Evolutionary conservation across 2,797 vertebrate species (phyloP).

Genomic region (Hypotaenidia okinawae): DNA sequence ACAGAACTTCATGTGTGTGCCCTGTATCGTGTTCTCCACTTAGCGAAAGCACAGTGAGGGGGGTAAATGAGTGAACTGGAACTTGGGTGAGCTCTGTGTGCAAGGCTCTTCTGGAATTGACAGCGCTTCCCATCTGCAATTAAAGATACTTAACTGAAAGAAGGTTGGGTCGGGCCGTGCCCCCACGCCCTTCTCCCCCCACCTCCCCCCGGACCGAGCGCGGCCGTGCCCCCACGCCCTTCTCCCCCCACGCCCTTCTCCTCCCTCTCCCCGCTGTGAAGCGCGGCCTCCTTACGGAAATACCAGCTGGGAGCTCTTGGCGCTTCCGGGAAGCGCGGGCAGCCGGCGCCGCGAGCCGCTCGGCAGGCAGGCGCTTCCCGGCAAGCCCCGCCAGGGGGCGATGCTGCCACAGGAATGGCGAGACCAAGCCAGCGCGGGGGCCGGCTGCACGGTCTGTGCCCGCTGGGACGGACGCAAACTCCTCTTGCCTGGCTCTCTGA

Average conservation of each 20-base stretch:
- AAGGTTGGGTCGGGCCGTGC: not conserved
- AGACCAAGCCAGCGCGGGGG: no score
- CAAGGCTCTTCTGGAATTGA: not conserved
- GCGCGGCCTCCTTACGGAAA: no score
- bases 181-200: not conserved
- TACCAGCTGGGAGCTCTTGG: no score
- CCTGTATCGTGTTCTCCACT: not conserved
- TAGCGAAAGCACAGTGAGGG: no score
- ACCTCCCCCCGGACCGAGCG: not conserved
- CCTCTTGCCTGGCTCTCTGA: not conserved
- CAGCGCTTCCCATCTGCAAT: not conserved
- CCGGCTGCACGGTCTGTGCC: no score
- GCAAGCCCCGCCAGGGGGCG: conserved; percentile 67
- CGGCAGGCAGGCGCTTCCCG: no score
- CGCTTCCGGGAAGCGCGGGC: no score
- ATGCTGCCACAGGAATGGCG: conserved; percentile 64
- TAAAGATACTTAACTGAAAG: not conserved
- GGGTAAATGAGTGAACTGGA: not conserved
- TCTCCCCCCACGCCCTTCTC: not conserved
- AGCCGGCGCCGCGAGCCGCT: no score
- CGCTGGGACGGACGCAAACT: no score
- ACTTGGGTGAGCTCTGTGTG: rapidly evolving
- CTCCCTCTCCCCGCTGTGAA: no score
- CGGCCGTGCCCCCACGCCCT: no score
- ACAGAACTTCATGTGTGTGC: not conserved